Conservation (phyloP, 2,888 invertebrate species). For the Caradrina kadenii region DNA sequence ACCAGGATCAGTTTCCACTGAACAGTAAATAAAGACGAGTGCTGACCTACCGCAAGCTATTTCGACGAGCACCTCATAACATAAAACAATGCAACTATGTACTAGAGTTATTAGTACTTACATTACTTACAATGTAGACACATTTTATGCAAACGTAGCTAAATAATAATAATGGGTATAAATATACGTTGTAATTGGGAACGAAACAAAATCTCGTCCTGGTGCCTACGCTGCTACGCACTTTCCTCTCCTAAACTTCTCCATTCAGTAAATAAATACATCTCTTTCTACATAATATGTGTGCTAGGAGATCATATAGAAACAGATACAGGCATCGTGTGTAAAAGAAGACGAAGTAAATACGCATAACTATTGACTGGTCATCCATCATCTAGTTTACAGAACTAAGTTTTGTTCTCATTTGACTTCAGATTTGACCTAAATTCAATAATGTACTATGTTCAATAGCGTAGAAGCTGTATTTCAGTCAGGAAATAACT, state of each 20-base stretch:
- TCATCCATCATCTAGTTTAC: no score
- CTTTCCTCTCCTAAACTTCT: no score
- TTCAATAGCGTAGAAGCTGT: not conserved
- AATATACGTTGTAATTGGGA: conserved; percentile 4
- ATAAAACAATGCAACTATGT: conserved; percentile 38
- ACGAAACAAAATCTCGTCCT: not conserved
- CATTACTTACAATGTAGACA: conserved; percentile 27
- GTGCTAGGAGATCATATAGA: no score
- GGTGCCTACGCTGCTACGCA: not conserved
- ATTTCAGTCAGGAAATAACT: not conserved
- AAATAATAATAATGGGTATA: conserved; percentile 11
- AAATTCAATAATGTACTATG: not conserved
- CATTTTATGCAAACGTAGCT: conserved; percentile 1
- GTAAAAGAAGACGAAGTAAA: no score
- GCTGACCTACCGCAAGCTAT: conserved; percentile 51
- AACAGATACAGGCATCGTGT: no score
- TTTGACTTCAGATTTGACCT: not conserved
- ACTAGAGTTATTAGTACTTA: conserved; percentile 26
- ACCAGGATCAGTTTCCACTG: conserved; percentile 15
- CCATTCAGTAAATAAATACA: no score
- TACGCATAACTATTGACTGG: no score
- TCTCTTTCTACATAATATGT: no score
- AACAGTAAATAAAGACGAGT: not conserved
- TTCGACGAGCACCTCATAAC: conserved; percentile 5
- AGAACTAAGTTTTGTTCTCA: no score